Base-by-base conservation (phyloP, 2,888 invertebrate species). In the Steinernema scapterisci region DNA sequence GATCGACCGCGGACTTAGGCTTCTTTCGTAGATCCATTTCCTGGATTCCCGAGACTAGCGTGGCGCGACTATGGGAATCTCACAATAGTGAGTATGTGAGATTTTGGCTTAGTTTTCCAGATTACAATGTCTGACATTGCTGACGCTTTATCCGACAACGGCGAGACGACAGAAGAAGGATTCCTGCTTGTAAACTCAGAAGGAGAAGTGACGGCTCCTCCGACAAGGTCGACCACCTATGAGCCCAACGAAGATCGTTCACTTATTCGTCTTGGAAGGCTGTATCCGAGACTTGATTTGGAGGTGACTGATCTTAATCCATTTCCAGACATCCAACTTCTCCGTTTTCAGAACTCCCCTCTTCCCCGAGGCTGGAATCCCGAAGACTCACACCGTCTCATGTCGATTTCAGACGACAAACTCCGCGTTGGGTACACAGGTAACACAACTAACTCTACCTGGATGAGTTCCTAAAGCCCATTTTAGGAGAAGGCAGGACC, bases 391-490 rank as follows among this genome's bases (percentile, higher is more conserved):
- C 96, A 93, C 91, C 94, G 93, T 90, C 95, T 94, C 90, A 95
- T 97, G 89, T 95, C 95, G 88, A 91, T 97, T 88, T 95, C 96
- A 86, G 94, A 95, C 91, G 95, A 95, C 91, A 96, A 96, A 92
- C 92, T 97, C 87, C 92, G 96, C 91, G 96, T 97, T 88, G 95
- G 95, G 90, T 97, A 97, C 92, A 97, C 96, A 94, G 97, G 97
- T 96, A 83, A n/a, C 13, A 3, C 11, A 6, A 9, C 19, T 45
- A n/a, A n/a, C n/a, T n/a, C n/a, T n/a, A n/a, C 38, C 16, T 2
- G 27, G 27, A 16, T 70, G 19, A 54, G 70, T 31, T 9, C 1
- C 16, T 9, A 27, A 25, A 27, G 13, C 38, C 52, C 13, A 16
- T 73, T 80, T 76, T 90, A 96, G 96, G 96, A 84, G 93, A 94